Percentiles rank a stretch among this genome's conserved stretches.
Evolutionary conservation across 2,888 invertebrate species (phyloP).

Genomic region (Keiferia lycopersicella): DNA sequence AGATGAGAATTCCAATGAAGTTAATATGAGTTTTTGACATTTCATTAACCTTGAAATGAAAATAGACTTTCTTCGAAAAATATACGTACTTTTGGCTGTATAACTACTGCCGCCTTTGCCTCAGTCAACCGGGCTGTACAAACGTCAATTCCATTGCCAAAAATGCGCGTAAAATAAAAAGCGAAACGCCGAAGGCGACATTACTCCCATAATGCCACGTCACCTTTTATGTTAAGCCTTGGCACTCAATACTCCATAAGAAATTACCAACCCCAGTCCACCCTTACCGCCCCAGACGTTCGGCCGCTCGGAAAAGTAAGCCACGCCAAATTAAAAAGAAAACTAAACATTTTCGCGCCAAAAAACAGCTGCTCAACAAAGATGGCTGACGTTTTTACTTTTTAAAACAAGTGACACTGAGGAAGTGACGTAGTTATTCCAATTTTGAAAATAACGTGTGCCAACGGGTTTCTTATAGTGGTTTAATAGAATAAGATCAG

Average conservation of each 20-base stretch:
- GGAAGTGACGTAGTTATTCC: background rate
- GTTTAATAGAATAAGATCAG: constrained; percentile 28
- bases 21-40: no score
- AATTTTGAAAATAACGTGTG: background rate
- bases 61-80: background rate
- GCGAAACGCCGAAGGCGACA: constrained; percentile 21
- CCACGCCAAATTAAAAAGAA: constrained; percentile 45
- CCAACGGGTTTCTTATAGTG: constrained; percentile 29
- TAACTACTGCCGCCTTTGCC: no score
- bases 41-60: background rate
- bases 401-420: constrained; percentile 12
- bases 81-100: background rate
- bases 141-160: background rate
- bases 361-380: constrained; percentile 3
- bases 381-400: constrained; percentile 6
- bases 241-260: constrained; percentile 67
- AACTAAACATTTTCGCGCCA: background rate
- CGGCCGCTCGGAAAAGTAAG: constrained; percentile 45
- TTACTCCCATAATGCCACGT: constrained; percentile 47
- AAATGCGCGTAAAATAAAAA: constrained; percentile 22
- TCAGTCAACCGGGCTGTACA: background rate
- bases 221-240: constrained; percentile 53
- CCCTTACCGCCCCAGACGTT: constrained; percentile 56
- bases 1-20: no score
- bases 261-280: constrained; percentile 58